These are phyloP conservation scores for Perizoma affinitatum DNA, from an alignment of 2,888 invertebrate species.

Conservation along the genomic window DNA sequence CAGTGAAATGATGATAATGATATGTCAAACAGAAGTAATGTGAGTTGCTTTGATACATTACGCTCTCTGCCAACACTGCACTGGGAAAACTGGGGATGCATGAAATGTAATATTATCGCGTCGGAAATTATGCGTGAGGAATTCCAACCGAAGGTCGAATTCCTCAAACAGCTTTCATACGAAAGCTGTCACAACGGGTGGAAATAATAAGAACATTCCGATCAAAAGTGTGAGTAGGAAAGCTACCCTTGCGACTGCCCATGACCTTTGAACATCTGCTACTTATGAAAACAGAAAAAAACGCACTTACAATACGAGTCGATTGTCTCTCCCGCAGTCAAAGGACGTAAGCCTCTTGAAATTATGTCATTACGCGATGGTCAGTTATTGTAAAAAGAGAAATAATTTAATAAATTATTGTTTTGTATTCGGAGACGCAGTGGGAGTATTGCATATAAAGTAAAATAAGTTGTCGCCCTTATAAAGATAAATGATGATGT, in stretches of 20 bases:
- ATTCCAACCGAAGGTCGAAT: slow-evolving; percentile 9
- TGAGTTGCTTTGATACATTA: too few relatives aligned
- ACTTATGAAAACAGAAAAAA: slow-evolving; percentile 61
- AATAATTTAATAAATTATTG: slow-evolving; percentile 17
- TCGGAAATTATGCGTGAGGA: slow-evolving; percentile 14
- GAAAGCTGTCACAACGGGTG: slow-evolving; percentile 27
- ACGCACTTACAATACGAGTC: slow-evolving; percentile 37
- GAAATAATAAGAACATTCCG: slow-evolving; percentile 67
- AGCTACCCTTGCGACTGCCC: slow-evolving; percentile 49
- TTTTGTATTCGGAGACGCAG: neutral
- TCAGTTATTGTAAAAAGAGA: slow-evolving; percentile 20
- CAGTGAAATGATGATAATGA: too few relatives aligned
- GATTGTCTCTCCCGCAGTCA: slow-evolving; percentile 54
- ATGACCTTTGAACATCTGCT: slow-evolving; percentile 76
- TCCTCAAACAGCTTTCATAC: slow-evolving; percentile 8
- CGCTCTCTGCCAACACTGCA: neutral
- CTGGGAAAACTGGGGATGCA: slow-evolving; percentile 5
- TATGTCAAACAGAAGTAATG: too few relatives aligned
- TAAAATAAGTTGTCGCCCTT: too few relatives aligned
- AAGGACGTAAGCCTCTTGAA: slow-evolving; percentile 51
- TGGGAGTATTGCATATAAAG: neutral
- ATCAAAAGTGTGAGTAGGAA: slow-evolving; percentile 47
- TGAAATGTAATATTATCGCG: neutral
- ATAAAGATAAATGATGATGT: too few relatives aligned
- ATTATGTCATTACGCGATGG: slow-evolving; percentile 48